A percentile compares a stretch with the other conserved stretches of the same genome.
phyloP scores from a whole-genome alignment of 2,797 vertebrate genomes.

The Hybognathus amarus region DNA sequence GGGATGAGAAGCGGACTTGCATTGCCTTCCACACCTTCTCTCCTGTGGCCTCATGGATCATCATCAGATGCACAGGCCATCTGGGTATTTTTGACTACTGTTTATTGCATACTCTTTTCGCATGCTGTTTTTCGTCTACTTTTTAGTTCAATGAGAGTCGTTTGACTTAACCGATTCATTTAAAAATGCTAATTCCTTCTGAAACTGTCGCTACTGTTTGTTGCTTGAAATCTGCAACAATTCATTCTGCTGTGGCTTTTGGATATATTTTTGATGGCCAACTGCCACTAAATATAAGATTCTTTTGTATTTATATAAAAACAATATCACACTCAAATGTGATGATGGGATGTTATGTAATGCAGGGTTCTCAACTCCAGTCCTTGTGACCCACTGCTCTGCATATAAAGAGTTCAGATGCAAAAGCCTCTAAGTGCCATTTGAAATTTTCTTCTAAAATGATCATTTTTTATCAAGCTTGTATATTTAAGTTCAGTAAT shows the following conservation, averaged over 20 bases:
- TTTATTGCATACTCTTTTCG: too few relatives aligned
- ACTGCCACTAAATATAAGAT: not conserved
- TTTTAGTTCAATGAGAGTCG: not conserved
- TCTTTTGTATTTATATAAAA: not conserved
- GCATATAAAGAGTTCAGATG: too few relatives aligned
- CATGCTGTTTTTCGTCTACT: not conserved
- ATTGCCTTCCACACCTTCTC: not conserved
- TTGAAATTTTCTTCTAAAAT: too few relatives aligned
- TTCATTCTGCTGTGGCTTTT: not conserved
- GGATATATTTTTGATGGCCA: not conserved
- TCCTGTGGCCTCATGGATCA: not conserved
- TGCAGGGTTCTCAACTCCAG: too few relatives aligned
- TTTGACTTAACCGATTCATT: not conserved
- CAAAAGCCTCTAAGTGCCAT: too few relatives aligned
- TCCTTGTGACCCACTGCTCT: too few relatives aligned
- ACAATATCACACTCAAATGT: not conserved
- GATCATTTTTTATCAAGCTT: too few relatives aligned
- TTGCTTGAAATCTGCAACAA: not conserved
- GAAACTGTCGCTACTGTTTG: not conserved
- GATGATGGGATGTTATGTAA: not conserved
- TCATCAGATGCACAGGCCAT: not conserved
- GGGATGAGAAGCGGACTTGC: not conserved
- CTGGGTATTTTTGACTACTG: not conserved
- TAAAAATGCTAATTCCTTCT: not conserved
- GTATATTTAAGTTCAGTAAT: too few relatives aligned